These are phyloP conservation scores for Gracilinanus agilis DNA, from an alignment of 2,113 vertebrate genomes.

Conservation along the genomic window DNA sequence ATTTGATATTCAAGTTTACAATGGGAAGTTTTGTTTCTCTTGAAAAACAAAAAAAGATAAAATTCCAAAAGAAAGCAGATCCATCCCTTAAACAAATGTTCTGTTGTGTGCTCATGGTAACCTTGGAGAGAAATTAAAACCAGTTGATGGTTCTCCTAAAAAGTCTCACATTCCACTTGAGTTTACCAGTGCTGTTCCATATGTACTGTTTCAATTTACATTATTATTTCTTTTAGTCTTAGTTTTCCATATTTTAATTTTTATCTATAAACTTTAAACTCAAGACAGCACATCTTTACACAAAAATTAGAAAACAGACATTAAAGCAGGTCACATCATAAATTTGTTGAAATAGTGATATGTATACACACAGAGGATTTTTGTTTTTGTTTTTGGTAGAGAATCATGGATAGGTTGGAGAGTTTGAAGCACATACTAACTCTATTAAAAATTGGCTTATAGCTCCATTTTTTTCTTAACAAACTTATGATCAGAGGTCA, in stretches of 20 bases:
- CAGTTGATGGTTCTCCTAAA: neutral
- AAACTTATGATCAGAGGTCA: neutral
- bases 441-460: too few species aligned
- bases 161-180: neutral
- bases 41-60: neutral
- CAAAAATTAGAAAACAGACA: neutral
- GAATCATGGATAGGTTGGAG: too few species aligned
- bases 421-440: neutral
- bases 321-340: neutral
- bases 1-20: neutral
- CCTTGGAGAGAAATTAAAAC: neutral
- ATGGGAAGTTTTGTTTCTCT: neutral
- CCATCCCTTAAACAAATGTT: conserved; percentile 32
- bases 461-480: too few species aligned
- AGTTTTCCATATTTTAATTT: neutral
- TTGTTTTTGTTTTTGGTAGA: too few species aligned
- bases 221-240: conserved; percentile 26
- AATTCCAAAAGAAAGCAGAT: conserved; percentile 8
- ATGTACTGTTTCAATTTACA: neutral
- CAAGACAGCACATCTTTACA: neutral
- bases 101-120: conserved; percentile 1
- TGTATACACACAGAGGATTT: too few species aligned
- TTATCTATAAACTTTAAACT: neutral
- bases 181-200: neutral
- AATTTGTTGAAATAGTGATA: neutral